Evolutionary conservation across 35 echinoderm and acorn worm genomes (phyloP).

Genomic region (Lytechinus pictus): DNA sequence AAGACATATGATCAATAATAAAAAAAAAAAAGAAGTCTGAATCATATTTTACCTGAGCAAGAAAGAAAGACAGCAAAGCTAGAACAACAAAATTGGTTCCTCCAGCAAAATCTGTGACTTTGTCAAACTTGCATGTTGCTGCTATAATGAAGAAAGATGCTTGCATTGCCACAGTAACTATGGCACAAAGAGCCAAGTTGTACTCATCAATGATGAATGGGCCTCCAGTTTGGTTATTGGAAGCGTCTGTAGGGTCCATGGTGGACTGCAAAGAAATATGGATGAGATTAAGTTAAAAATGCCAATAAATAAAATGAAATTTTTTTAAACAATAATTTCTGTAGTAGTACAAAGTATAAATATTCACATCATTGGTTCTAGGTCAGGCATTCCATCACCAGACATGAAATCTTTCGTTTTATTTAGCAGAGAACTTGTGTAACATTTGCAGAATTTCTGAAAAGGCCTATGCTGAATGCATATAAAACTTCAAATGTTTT

Average conservation of each 20-base stretch:
- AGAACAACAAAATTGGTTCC: constrained; percentile 92
- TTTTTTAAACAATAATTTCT: no score
- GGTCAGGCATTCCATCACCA: no score
- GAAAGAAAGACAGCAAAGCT: constrained; percentile 81
- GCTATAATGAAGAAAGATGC: constrained; percentile 85
- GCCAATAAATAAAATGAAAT: no score
- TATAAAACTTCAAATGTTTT: no score
- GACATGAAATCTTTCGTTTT: no score
- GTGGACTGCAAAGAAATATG: neutral
- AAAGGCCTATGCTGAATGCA: no score
- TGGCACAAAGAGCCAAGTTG: constrained; percentile 83
- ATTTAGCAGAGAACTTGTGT: no score
- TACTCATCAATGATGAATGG: constrained; percentile 69
- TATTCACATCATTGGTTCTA: no score
- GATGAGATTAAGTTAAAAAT: no score
- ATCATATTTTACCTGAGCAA: constrained; percentile 69
- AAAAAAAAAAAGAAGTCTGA: neutral
- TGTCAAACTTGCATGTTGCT: constrained; percentile 93
- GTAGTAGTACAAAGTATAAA: no score
- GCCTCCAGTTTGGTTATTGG: neutral
- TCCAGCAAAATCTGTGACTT: constrained; percentile 94
- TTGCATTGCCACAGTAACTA: constrained; percentile 84
- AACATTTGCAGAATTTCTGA: no score
- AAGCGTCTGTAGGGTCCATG: neutral
- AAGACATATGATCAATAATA: neutral